A percentile compares a stretch with the other conserved stretches of the same genome.
Evolutionary conservation across 2,113 vertebrate species (phyloP).

Genomic region (Lepus europaeus): DNA sequence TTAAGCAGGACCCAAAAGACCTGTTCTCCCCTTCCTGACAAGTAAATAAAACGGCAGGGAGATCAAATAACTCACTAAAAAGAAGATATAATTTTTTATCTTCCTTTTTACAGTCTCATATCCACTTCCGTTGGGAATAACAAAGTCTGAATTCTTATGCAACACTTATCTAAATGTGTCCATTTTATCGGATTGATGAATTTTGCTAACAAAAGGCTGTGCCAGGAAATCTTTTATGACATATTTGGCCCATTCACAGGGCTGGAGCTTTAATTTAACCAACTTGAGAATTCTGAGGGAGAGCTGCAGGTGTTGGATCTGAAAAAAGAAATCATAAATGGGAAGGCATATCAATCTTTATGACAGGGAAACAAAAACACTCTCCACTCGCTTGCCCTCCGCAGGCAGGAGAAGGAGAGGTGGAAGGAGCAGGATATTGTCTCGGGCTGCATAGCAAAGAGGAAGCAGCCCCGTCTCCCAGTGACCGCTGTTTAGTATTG

Average conservation of each 20-base stretch:
- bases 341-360: slow-evolving; percentile 75
- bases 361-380: slow-evolving; percentile 77
- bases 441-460: slow-evolving; percentile 50
- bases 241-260: slow-evolving; percentile 73
- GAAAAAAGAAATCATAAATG: slow-evolving; percentile 53
- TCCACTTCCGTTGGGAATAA: slow-evolving; percentile 72
- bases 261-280: slow-evolving; percentile 79
- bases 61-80: slow-evolving; percentile 77
- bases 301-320: slow-evolving; percentile 70
- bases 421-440: slow-evolving; percentile 60
- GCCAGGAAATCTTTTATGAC: slow-evolving; percentile 79
- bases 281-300: slow-evolving; percentile 72
- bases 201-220: slow-evolving; percentile 81
- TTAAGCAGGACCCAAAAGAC: slow-evolving; percentile 8
- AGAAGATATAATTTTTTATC: slow-evolving; percentile 80
- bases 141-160: slow-evolving; percentile 83
- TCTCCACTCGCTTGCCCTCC: slow-evolving; percentile 68
- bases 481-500: slow-evolving; percentile 57
- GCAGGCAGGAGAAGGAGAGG: slow-evolving; percentile 56
- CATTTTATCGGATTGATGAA: slow-evolving; percentile 84
- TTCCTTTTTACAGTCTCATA: slow-evolving; percentile 79
- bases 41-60: slow-evolving; percentile 76
- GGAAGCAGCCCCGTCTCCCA: slow-evolving; percentile 61
- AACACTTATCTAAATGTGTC: slow-evolving; percentile 81
- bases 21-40: slow-evolving; percentile 74